Base-by-base conservation (phyloP, 2,888 invertebrate species). In the Escarpia spicata region DNA sequence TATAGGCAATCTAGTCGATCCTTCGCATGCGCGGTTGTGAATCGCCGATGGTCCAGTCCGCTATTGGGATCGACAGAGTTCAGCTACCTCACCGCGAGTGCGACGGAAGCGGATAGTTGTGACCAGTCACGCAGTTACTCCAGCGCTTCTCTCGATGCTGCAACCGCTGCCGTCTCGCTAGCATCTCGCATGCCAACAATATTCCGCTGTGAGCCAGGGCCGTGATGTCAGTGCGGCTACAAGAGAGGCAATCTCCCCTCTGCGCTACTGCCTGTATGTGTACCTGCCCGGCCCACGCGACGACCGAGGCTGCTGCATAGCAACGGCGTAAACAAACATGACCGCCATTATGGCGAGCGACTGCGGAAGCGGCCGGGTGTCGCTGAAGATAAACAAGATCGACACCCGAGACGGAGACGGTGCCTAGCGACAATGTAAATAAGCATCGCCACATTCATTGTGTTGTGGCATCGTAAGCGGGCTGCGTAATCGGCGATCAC, bases 191-290 rank as follows among this genome's bases (percentile, higher is more conserved):
- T 75, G 75, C 19, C 75, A 26, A 15, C 75, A 75, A 26, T n/a
- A 75, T 6, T 75, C 75, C 75, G 75, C 26, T 75, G 26, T 75
- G 19, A 26, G 75, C 75, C 75, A 26, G 19, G 0, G 75, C 75
- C 26, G 75, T 75, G 75, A 75, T 75, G 15, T 75, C 75, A 75
- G 75, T 75, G 75, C 75, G 75, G 75, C 75, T 26, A 75, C 75
- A 75, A 75, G 19, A 75, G 75, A 75, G 75, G 75, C 75, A 75
- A 75, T 75, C 75, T 75, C 75, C 75, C 75, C 75, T 75, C 75
- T 75, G 75, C 75, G n/a, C 75, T 3, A 75, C 2, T 19, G 75
- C 19, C 75, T 26, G 75, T 75, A 15, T 75, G 75, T 75, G 19
- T 75, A 75, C 75, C 75, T 75, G 19, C 6, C 75, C 75, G 19